A percentile compares a stretch with the other conserved stretches of the same genome.
phyloP scores from a whole-genome alignment of 2,797 vertebrate genomes.

The Pelochelys cantorii region DNA sequence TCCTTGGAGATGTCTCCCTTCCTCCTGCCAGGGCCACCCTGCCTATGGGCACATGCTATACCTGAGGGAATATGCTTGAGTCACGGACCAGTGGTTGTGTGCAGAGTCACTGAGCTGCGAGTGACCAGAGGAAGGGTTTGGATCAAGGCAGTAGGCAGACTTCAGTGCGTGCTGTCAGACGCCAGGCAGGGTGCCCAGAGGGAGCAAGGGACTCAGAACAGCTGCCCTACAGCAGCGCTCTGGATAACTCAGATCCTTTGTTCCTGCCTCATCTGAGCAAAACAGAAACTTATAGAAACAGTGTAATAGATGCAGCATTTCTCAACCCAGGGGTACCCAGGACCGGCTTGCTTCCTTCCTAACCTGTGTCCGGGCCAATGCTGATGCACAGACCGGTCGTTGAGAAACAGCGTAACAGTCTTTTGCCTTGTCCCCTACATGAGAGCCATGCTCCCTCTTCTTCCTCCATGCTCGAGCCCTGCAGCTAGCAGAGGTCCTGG shows the following conservation, averaged over 20 bases:
- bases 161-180: background rate
- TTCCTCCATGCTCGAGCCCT: background rate
- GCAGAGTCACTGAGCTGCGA: background rate
- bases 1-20: background rate
- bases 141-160: background rate
- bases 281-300: background rate
- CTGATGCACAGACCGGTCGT: background rate
- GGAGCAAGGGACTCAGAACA: fast-evolving
- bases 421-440: background rate
- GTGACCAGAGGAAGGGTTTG: background rate
- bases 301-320: background rate
- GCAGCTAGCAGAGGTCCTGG: background rate
- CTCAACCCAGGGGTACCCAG: background rate
- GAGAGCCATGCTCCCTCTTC: background rate
- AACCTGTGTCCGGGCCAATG: background rate
- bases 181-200: background rate
- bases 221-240: fast-evolving
- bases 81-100: background rate
- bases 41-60: background rate
- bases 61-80: fast-evolving
- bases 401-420: background rate
- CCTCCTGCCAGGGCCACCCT: background rate
- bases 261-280: background rate
- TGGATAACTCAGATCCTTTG: background rate
- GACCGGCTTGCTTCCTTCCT: background rate